These are phyloP conservation scores for Neuroscelio doddi DNA, from an alignment of 2,888 invertebrate species.

Conservation along the genomic window DNA sequence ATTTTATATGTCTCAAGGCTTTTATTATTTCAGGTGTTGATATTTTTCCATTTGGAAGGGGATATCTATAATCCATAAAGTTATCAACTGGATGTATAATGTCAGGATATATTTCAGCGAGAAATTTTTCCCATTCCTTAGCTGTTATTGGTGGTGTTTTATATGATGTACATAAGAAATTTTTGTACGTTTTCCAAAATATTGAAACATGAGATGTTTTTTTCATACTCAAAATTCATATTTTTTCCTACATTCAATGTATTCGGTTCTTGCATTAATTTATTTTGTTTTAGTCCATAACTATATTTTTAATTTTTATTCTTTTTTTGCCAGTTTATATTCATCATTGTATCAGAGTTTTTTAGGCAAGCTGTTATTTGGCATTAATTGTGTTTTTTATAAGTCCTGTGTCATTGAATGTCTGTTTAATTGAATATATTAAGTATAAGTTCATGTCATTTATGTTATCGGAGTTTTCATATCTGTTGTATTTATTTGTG, in stretches of 20 bases:
- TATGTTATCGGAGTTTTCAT: not conserved
- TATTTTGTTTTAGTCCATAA: not conserved
- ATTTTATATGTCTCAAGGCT: not conserved
- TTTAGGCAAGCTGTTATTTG: not conserved
- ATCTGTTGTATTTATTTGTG: too few species aligned
- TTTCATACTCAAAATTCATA: too few species aligned
- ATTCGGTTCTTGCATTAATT: too few species aligned
- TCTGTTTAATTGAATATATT: not conserved
- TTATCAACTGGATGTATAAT: too few species aligned
- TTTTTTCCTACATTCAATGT: not conserved
- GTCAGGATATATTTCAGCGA: not conserved
- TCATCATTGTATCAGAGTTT: conserved; percentile 14
- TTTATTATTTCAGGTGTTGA: not conserved
- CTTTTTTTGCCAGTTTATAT: conserved; percentile 5
- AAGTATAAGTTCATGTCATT: not conserved
- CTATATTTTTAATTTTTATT: not conserved
- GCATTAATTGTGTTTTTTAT: not conserved
- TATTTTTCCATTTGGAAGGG: not conserved
- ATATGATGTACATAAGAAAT: not conserved
- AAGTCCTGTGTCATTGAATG: not conserved
- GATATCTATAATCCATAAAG: not conserved
- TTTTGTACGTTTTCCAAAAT: not conserved
- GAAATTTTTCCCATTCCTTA: not conserved
- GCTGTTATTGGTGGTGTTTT: not conserved
- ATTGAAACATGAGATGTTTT: too few species aligned